Percentiles rank a stretch among this genome's conserved stretches.
phyloP scores from a whole-genome alignment of 2,113 vertebrate genomes.

The Gopherus evgoodei region DNA sequence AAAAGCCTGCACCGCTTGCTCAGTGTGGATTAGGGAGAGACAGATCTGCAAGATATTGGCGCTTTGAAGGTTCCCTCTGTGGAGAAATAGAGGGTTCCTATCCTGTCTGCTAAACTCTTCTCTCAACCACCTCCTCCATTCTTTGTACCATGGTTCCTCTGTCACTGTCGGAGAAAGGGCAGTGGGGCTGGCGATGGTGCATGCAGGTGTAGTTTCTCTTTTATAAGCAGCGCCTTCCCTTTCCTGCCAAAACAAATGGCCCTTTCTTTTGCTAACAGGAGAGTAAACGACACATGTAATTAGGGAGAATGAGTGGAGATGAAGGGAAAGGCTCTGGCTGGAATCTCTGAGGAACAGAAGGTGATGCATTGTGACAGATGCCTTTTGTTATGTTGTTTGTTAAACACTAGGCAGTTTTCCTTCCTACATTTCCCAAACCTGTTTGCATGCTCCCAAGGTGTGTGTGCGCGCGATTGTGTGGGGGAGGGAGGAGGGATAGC shows the following conservation, averaged over 20 bases:
- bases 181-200: not conserved
- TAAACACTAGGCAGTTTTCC: slow-evolving; percentile 53
- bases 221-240: not conserved
- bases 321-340: slow-evolving; percentile 48
- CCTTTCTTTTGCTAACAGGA: slow-evolving; percentile 48
- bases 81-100: not conserved
- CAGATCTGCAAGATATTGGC: not conserved
- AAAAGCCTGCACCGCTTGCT: not conserved
- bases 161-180: not conserved
- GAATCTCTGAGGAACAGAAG: slow-evolving; percentile 68
- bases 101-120: not conserved
- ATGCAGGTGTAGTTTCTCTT: not conserved
- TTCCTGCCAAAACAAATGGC: slow-evolving; percentile 24
- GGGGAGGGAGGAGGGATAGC: not conserved
- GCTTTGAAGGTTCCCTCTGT: not conserved
- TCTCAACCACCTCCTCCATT: not conserved
- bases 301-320: slow-evolving; percentile 45
- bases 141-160: not conserved
- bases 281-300: slow-evolving; percentile 48
- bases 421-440: slow-evolving; percentile 37
- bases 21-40: not conserved
- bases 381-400: slow-evolving; percentile 73
- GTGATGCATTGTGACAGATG: slow-evolving; percentile 71
- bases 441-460: not conserved
- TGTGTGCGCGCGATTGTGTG: not conserved